Evolutionary conservation across 2,888 invertebrate species (phyloP).

Genomic region (Volucella zonaria): DNA sequence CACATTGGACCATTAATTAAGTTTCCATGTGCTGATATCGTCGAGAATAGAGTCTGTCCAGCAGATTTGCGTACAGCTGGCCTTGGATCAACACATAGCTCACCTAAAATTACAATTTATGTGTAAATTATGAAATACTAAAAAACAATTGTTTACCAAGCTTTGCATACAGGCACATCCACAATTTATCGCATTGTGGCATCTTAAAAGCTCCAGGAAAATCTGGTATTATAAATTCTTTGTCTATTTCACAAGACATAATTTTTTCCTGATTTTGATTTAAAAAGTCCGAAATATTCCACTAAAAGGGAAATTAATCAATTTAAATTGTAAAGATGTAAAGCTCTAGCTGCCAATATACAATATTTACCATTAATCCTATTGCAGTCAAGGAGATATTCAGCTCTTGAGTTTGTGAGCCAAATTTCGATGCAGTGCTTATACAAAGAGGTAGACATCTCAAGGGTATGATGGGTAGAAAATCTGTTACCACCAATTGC

Average conservation of each 20-base stretch:
- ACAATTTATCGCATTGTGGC: conserved; percentile 95
- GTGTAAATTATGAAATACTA: background rate
- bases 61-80: conserved; percentile 98
- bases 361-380: conserved; percentile 91
- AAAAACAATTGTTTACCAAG: conserved; percentile 83
- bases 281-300: conserved; percentile 99
- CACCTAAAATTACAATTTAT: conserved; percentile 83
- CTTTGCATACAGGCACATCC: conserved; percentile 97
- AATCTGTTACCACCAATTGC: conserved; percentile 96
- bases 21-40: conserved; percentile 97
- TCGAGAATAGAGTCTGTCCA: conserved; percentile 98
- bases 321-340: background rate
- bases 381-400: conserved; percentile 99
- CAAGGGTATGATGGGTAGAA: conserved; percentile 95
- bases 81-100: conserved; percentile 96
- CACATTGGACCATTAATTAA: conserved; percentile 94
- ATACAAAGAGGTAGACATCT: conserved; percentile 94
- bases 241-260: conserved; percentile 88
- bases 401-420: conserved; percentile 96
- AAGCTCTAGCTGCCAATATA: background rate
- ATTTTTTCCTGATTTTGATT: conserved; percentile 96
- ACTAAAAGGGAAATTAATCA: conserved; percentile 85
- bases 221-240: conserved; percentile 90
- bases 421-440: conserved; percentile 97
- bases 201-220: conserved; percentile 92